A percentile compares a stretch with the other conserved stretches of the same genome.
Conservation (phyloP, 37 sponge, comb jelly and placozoan species). For the Tethya wilhelma region DNA sequence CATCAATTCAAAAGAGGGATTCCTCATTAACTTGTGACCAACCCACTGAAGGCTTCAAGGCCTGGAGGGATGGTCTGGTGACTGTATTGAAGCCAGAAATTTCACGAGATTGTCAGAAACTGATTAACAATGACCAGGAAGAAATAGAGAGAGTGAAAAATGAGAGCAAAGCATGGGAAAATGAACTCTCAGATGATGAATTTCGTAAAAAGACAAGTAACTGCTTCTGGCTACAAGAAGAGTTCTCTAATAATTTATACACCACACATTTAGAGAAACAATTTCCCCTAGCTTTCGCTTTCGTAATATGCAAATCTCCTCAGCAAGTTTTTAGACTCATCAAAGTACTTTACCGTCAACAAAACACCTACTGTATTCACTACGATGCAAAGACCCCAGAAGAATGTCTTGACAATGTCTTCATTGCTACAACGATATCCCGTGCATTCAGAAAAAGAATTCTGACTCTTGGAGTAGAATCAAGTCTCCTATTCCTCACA, state of each 20-base stretch:
- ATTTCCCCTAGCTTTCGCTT: constrained; percentile 33
- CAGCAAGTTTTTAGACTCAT: constrained; percentile 32
- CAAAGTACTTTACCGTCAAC: constrained; percentile 35
- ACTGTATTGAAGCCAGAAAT: neutral
- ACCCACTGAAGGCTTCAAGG: neutral
- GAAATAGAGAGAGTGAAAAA: neutral
- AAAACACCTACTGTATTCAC: constrained; percentile 48
- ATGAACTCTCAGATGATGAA: neutral
- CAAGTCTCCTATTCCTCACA: no score
- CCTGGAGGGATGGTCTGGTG: neutral
- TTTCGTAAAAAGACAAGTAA: neutral
- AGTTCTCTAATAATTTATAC: constrained; percentile 28
- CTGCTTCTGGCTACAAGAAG: neutral
- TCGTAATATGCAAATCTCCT: constrained; percentile 7
- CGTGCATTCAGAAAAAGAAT: no score
- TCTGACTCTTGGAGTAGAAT: no score
- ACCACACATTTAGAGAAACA: constrained; percentile 14
- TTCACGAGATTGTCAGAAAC: neutral
- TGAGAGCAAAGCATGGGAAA: neutral
- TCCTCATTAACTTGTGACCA: no score
- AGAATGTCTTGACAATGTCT: constrained; percentile 24
- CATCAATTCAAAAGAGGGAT: no score
- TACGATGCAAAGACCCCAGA: constrained; percentile 11
- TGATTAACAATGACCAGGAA: neutral
- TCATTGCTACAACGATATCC: no score